phyloP scores from a whole-genome alignment of 2,113 vertebrate species.

The Hepsetus odoe region DNA sequence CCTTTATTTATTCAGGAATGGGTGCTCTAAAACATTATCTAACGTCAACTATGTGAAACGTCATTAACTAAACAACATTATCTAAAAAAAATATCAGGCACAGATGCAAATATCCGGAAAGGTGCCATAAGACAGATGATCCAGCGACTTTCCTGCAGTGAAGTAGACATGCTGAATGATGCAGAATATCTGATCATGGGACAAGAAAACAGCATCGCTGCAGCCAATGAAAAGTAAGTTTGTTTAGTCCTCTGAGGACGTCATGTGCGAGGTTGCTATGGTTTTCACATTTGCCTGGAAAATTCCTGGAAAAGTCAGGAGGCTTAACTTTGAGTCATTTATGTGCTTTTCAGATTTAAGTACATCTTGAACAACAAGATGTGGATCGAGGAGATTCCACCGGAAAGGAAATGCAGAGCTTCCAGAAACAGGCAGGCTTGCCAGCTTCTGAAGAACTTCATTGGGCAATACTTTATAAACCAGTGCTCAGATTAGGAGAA shows the following conservation, averaged over 20 bases:
- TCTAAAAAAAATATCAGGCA: neutral
- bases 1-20: too few species aligned
- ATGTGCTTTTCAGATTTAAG: slow-evolving; percentile 58
- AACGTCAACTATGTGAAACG: neutral
- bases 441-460: slow-evolving; percentile 60
- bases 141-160: slow-evolving; percentile 46
- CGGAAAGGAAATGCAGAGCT: slow-evolving; percentile 41
- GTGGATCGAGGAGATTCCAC: slow-evolving; percentile 74
- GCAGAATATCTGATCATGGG: slow-evolving; percentile 73
- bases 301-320: neutral
- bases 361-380: slow-evolving; percentile 67
- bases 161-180: slow-evolving; percentile 43
- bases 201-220: slow-evolving; percentile 42
- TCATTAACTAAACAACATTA: neutral
- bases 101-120: slow-evolving; percentile 55
- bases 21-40: too few species aligned
- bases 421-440: slow-evolving; percentile 63
- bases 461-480: slow-evolving; percentile 18
- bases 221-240: slow-evolving; percentile 61
- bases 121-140: slow-evolving; percentile 60
- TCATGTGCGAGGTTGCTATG: too few species aligned
- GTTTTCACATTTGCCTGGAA: too few species aligned
- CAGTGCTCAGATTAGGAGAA: slow-evolving; percentile 48
- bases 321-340: neutral
- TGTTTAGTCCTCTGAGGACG: neutral